Evolutionary conservation across 2,113 vertebrate species (phyloP), one percentile per base, ranked within the genome.

Genomic region (Pipa parva): DNA sequence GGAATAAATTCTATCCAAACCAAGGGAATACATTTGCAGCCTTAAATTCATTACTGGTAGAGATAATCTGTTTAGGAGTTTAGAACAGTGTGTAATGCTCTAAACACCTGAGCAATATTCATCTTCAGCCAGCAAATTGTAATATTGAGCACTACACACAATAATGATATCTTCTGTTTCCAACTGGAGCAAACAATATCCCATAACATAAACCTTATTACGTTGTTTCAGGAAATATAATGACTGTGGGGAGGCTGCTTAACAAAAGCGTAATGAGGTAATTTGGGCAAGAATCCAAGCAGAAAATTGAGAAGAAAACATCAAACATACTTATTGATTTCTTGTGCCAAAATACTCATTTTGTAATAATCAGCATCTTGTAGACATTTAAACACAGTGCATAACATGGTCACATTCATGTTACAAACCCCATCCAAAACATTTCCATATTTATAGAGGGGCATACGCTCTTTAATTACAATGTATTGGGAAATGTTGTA

Each of bases 131-230:
- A 60, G 57, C 46, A 69, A 51, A 60, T 68, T 68, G 56, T 59
- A 59, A 69, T 52, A 39, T 60, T 45, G 31, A 49, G 55, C 55
- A 42, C 48, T 28, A 46, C 57, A 60, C 48, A 28, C 57, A 52
- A 52, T 69, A 69, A 69, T 60, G 56, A 69, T 59, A 69, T 69
- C 65, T 60, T 52, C 65, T 69, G 42, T 46, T 69, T 69, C 57
- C 46, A 69, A 69, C 65, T 60, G 57, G 29, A 59, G 31, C 57
- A 69, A 60, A 60, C 57, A 42, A 52, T 69, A 69, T 69, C 56
- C 65, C 65, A 69, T 69, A 60, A 60, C 46, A 69, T 60, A 69
- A 69, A 69, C 65, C 65, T 69, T 69, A 69, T 69, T 69, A 69
- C 54, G 65, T 52, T 60, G 65, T 69, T 69, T 60, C 48, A 69